Percentiles rank a stretch among this genome's conserved stretches.
These are phyloP conservation scores for Mareca strepera DNA, from an alignment of 2,797 vertebrate genomes.

Conservation along the genomic window DNA sequence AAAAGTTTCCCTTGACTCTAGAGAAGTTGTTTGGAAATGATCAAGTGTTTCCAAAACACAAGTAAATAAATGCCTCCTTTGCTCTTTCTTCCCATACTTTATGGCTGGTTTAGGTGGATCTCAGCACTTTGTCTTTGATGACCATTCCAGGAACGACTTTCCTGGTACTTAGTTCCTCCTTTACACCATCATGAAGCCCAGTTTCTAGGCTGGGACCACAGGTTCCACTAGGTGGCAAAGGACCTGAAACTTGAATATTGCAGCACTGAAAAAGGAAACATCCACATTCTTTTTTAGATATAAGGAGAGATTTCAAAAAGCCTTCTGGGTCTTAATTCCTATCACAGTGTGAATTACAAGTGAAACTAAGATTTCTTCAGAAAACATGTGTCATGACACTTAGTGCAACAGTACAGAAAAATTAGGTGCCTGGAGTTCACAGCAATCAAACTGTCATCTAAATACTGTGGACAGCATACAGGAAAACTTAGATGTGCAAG, in stretches of 20 bases:
- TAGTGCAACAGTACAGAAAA: background rate
- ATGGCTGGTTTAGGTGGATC: background rate
- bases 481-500: background rate
- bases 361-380: background rate
- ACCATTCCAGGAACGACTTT: background rate
- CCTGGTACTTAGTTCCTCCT: background rate
- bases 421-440: background rate
- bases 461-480: background rate
- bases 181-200: background rate
- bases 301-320: background rate
- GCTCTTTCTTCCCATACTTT: background rate
- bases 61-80: background rate
- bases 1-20: background rate
- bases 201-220: background rate
- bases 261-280: background rate
- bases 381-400: fast-evolving
- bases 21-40: background rate
- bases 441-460: background rate
- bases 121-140: background rate
- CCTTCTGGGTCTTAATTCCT: background rate
- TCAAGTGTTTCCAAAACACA: background rate
- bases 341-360: background rate
- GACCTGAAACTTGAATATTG: background rate
- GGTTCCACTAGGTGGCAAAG: background rate
- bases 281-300: fast-evolving